phyloP scores from a whole-genome alignment of 2,888 invertebrate genomes.

The Andrena dorsata region DNA sequence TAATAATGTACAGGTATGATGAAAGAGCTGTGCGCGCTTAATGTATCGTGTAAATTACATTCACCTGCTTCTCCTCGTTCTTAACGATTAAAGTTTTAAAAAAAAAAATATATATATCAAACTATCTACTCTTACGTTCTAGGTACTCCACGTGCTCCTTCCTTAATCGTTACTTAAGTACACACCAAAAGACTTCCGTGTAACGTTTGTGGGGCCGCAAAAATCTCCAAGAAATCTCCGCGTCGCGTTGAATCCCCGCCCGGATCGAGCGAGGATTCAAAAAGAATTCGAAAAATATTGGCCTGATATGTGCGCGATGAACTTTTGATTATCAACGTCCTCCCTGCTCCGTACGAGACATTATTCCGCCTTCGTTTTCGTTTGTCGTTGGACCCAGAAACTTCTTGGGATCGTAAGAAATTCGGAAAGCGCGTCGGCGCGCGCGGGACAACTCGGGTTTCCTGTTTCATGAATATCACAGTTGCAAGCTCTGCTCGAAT shows the following conservation, averaged over 20 bases:
- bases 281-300: constrained; percentile 38
- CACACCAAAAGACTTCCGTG: constrained; percentile 37
- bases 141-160: constrained; percentile 38
- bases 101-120: constrained; percentile 44
- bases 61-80: constrained; percentile 36
- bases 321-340: background rate
- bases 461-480: constrained; percentile 79
- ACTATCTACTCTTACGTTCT: constrained; percentile 66
- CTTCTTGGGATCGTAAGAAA: constrained; percentile 30
- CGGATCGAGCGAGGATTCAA: background rate
- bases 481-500: constrained; percentile 81
- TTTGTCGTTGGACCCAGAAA: constrained; percentile 33
- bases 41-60: constrained; percentile 38
- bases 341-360: background rate
- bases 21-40: constrained; percentile 41
- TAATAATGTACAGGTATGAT: constrained; percentile 72
- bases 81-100: constrained; percentile 36
- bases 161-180: constrained; percentile 64
- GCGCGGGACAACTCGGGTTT: constrained; percentile 55
- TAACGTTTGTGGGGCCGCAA: constrained; percentile 35
- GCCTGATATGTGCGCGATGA: constrained; percentile 31
- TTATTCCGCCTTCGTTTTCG: background rate
- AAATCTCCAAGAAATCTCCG: constrained; percentile 55
- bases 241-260: background rate
- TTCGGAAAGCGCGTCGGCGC: constrained; percentile 24